These are phyloP conservation scores for Chitala chitala DNA, from an alignment of 2,113 vertebrate genomes.

Conservation along the genomic window DNA sequence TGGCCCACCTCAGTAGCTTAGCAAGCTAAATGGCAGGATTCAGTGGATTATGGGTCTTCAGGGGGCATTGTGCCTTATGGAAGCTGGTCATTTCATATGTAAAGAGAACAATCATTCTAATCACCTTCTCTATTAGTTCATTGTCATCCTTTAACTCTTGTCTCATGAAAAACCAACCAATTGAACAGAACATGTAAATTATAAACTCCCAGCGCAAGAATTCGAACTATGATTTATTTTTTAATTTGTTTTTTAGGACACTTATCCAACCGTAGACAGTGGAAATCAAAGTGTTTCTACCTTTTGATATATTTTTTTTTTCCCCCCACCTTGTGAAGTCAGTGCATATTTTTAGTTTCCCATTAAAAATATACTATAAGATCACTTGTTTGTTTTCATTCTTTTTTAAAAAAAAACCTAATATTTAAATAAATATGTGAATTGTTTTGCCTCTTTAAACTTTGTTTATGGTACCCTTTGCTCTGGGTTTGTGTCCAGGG, in stretches of 20 bases:
- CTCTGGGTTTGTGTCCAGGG: constrained; percentile 17
- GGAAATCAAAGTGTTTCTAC: constrained; percentile 28
- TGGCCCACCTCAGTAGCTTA: neutral
- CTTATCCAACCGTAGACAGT: constrained; percentile 34
- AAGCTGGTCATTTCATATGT: neutral
- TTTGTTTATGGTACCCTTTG: constrained; percentile 33
- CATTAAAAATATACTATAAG: constrained; percentile 42
- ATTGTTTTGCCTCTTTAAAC: constrained; percentile 39
- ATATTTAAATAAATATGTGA: constrained; percentile 64
- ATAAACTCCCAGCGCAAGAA: neutral
- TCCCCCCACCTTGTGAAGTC: constrained; percentile 19
- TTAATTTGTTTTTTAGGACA: constrained; percentile 29
- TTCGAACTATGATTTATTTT: neutral
- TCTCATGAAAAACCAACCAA: neutral
- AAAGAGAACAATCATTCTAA: neutral
- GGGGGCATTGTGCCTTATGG: neutral
- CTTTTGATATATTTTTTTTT: too few species aligned
- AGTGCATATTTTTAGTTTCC: constrained; percentile 45
- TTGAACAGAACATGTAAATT: neutral
- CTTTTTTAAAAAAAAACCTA: constrained; percentile 50
- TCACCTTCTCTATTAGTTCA: neutral
- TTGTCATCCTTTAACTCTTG: neutral
- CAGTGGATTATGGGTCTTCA: neutral
- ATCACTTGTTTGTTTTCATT: constrained; percentile 55
- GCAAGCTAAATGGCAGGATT: neutral